Conservation (phyloP, 2,888 invertebrate species). For the Apodemia duryi region DNA sequence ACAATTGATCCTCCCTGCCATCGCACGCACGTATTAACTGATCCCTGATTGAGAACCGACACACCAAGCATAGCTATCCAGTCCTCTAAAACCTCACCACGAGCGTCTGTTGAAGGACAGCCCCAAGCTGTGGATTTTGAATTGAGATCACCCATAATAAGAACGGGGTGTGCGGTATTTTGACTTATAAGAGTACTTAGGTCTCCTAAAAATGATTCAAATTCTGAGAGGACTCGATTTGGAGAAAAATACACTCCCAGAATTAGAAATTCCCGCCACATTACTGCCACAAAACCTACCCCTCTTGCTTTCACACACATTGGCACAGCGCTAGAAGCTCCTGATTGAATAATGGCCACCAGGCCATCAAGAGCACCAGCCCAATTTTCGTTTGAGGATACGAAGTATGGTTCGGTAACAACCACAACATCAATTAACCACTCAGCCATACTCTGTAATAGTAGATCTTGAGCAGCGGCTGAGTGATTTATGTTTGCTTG, state of each 20-base stretch:
- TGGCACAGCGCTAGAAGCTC: background rate
- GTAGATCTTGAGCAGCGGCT: background rate
- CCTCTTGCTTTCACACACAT: background rate
- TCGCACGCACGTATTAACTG: slow-evolving; percentile 16
- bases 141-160: background rate
- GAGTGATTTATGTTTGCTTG: background rate
- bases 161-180: background rate
- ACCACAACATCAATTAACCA: background rate
- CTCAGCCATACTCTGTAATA: background rate
- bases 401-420: background rate
- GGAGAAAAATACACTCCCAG: background rate
- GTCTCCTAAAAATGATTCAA: background rate
- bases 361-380: background rate
- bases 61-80: slow-evolving; percentile 26
- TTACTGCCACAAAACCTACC: background rate
- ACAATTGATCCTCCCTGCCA: slow-evolving; percentile 30
- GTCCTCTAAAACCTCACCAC: slow-evolving; percentile 24
- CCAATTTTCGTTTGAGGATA: background rate
- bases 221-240: background rate
- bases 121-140: slow-evolving; percentile 25
- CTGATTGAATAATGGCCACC: background rate
- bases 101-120: slow-evolving; percentile 19
- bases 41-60: slow-evolving; percentile 25
- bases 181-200: background rate
- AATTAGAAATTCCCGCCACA: background rate